Conservation (phyloP, 2,888 invertebrate species). For the Nephrotoma appendiculata region DNA sequence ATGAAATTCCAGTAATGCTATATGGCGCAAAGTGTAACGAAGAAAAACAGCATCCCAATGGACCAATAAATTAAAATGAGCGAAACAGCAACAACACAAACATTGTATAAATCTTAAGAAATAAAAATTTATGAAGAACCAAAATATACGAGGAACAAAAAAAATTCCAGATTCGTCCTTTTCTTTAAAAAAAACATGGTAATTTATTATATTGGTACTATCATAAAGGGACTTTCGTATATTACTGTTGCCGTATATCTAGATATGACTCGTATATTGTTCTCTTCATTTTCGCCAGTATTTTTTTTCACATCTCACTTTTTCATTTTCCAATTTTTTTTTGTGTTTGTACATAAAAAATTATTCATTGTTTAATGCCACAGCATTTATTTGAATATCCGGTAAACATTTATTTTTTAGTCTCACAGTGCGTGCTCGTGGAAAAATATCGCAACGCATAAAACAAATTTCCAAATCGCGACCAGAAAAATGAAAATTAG, state of each 20-base stretch:
- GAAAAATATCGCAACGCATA: neutral
- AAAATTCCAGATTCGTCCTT: neutral
- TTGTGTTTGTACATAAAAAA: neutral
- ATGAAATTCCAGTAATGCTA: neutral
- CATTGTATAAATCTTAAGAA: neutral
- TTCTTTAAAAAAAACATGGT: neutral
- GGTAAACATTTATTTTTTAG: neutral
- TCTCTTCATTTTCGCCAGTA: neutral
- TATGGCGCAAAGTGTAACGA: neutral
- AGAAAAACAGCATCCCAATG: neutral
- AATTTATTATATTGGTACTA: neutral
- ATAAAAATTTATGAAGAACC: neutral
- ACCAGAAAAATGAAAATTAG: neutral
- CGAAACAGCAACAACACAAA: neutral
- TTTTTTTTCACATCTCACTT: neutral
- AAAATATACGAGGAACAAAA: neutral
- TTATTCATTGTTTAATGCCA: neutral
- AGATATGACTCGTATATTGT: neutral
- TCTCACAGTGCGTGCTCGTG: neutral
- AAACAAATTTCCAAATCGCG: neutral
- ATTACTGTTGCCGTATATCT: neutral
- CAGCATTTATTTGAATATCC: neutral
- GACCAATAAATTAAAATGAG: neutral
- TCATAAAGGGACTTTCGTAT: neutral
- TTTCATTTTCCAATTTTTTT: neutral